A percentile compares a stretch with the other conserved stretches of the same genome.
Conservation (phyloP, 2,797 vertebrate species). For the Apogon hyalosoma region DNA sequence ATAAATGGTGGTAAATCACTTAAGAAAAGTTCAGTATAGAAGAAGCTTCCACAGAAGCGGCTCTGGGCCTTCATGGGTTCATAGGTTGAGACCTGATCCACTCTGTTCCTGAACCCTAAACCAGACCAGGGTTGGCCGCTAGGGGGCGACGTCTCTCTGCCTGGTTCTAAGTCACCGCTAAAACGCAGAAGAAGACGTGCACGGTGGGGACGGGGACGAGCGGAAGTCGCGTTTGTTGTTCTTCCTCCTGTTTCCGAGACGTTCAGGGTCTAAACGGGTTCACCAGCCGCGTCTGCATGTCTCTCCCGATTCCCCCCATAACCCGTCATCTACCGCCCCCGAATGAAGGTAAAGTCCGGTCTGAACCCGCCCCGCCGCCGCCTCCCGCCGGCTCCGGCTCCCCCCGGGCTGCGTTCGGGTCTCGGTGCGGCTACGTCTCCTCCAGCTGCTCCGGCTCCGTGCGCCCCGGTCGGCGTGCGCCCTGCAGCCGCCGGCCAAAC, state of each 20-base stretch:
- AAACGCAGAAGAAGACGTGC: not conserved
- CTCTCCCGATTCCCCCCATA: constrained; percentile 61
- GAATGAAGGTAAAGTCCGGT: constrained; percentile 82
- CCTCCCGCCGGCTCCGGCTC: not conserved
- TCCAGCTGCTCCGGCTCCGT: not conserved
- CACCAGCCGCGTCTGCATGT: constrained; percentile 79
- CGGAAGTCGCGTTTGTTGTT: constrained; percentile 85
- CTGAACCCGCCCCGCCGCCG: not conserved
- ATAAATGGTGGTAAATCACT: no score
- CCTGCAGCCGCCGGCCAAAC: constrained; percentile 48
- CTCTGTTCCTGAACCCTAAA: no score
- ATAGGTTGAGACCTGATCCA: no score
- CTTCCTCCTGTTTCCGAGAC: constrained; percentile 79
- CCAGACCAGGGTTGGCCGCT: no score
- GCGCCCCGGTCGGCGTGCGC: constrained; percentile 33
- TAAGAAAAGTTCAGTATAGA: no score
- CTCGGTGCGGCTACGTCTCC: no score
- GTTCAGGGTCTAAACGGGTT: constrained; percentile 74
- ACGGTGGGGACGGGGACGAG: constrained; percentile 46
- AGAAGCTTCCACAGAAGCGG: no score
- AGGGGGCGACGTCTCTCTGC: no score
- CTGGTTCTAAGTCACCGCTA: not conserved
- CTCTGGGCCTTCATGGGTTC: no score
- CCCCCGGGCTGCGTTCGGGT: not conserved
- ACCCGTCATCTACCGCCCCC: constrained; percentile 69